Evolutionary conservation across 2,113 vertebrate species (phyloP).

Genomic region (Rhynchomys soricoides): DNA sequence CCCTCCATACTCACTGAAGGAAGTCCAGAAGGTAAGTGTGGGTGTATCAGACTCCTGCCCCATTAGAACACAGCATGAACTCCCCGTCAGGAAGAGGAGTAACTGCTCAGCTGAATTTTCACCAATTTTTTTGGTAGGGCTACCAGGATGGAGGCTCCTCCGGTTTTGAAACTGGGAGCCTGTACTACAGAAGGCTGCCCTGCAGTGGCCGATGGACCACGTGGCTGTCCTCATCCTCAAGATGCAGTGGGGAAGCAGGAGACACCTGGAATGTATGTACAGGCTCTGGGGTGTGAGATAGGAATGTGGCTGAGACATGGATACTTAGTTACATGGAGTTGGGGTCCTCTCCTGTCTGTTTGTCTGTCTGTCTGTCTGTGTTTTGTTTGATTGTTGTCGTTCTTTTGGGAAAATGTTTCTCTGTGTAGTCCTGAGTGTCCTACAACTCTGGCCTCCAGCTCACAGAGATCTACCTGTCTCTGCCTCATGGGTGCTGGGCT

Average conservation of each 20-base stretch:
- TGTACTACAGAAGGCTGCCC: not conserved
- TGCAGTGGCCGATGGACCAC: not conserved
- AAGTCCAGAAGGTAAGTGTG: not conserved
- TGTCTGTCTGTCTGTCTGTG: not conserved
- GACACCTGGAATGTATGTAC: too few species aligned
- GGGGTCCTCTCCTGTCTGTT: not conserved
- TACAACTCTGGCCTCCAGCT: not conserved
- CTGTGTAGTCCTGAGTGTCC: not conserved
- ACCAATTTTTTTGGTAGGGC: not conserved
- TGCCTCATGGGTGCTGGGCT: not conserved
- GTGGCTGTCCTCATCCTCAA: rapidly evolving
- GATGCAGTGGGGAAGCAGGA: not conserved
- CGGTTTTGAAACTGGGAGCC: not conserved
- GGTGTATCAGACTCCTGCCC: not conserved
- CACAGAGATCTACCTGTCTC: not conserved
- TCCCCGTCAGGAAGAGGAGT: not conserved
- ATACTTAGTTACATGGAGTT: rapidly evolving
- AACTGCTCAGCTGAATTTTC: not conserved
- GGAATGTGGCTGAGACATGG: not conserved
- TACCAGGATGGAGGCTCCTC: not conserved
- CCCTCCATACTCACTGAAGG: not conserved
- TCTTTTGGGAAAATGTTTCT: not conserved
- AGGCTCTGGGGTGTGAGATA: not conserved
- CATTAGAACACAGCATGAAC: rapidly evolving
- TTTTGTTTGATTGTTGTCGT: not conserved